A percentile compares a stretch with the other conserved stretches of the same genome.
Evolutionary conservation across 64 coral and sea anemone species (phyloP).

Genomic region (Hydrozoanthus tunicans): DNA sequence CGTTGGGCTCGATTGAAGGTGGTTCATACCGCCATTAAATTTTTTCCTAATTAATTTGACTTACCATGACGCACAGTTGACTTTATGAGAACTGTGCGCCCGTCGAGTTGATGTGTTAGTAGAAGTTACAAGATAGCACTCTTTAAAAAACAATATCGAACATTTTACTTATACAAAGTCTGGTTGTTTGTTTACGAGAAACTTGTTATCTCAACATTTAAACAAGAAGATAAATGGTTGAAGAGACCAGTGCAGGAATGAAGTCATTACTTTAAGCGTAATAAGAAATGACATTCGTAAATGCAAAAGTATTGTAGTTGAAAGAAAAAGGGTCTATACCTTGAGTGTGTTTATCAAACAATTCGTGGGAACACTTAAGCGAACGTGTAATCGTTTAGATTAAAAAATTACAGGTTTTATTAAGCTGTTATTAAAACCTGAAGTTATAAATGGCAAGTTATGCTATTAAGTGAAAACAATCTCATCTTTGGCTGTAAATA

Average conservation of each 20-base stretch:
- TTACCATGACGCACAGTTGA: background rate
- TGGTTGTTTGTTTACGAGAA: constrained; percentile 25
- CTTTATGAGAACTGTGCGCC: background rate
- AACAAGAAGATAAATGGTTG: constrained; percentile 24
- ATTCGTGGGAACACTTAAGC: background rate
- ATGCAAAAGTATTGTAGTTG: background rate
- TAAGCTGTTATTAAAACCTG: constrained; percentile 35
- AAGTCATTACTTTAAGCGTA: background rate
- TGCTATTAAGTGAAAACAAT: background rate
- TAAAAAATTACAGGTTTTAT: constrained; percentile 51
- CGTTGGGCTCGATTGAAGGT: constrained; percentile 24
- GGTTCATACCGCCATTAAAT: constrained; percentile 2
- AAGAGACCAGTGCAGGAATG: background rate
- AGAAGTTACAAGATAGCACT: background rate
- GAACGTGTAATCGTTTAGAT: constrained; percentile 41
- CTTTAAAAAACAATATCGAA: background rate
- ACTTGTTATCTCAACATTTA: constrained; percentile 36
- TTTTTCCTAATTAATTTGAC: constrained; percentile 53
- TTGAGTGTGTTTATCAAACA: background rate
- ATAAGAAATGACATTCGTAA: constrained; percentile 5
- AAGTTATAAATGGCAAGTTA: constrained; percentile 29
- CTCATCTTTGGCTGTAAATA: background rate
- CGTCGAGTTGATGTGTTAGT: background rate
- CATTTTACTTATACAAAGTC: background rate
- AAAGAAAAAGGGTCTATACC: background rate